Evolutionary conservation across 1,140 invertebrate genomes (phyloP).

Genomic region (Papilio xuthus): DNA sequence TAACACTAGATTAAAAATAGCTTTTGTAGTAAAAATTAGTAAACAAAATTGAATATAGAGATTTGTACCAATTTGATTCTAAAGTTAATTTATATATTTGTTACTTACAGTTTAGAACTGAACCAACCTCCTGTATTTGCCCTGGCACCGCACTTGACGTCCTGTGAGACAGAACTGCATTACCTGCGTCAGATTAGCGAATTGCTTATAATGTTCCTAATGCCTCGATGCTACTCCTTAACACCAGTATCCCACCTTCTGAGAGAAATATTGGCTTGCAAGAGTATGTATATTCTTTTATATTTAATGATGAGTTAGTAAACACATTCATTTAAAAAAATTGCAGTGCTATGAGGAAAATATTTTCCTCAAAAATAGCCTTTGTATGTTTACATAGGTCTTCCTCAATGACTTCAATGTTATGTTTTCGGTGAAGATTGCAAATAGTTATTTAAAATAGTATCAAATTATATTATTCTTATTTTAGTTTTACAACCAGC

Average conservation of each 20-base stretch:
- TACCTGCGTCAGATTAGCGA: constrained; percentile 92
- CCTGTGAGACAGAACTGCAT: constrained; percentile 88
- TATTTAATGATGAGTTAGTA: constrained; percentile 22
- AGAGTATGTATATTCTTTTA: constrained; percentile 82
- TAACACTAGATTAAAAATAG: no score
- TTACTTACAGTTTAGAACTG: constrained; percentile 63
- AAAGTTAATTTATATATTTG: constrained; percentile 7
- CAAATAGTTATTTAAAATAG: no score
- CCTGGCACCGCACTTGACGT: constrained; percentile 88
- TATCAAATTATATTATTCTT: constrained; percentile 38
- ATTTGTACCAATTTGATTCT: background rate
- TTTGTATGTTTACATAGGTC: no score
- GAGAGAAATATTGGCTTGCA: constrained; percentile 91
- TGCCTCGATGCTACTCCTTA: constrained; percentile 90
- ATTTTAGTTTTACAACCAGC: constrained; percentile 90
- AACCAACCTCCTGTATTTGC: constrained; percentile 86
- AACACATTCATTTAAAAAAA: background rate
- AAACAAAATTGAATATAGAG: no score
- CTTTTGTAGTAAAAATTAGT: no score
- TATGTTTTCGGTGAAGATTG: no score
- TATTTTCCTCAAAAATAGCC: no score
- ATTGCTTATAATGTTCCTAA: constrained; percentile 89
- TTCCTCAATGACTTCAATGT: no score
- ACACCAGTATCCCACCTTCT: constrained; percentile 89
- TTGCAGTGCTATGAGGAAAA: background rate